Percentiles rank a stretch among this genome's conserved stretches.
Conservation (phyloP, 2,113 vertebrate genomes). For the Mus spicilegus region DNA sequence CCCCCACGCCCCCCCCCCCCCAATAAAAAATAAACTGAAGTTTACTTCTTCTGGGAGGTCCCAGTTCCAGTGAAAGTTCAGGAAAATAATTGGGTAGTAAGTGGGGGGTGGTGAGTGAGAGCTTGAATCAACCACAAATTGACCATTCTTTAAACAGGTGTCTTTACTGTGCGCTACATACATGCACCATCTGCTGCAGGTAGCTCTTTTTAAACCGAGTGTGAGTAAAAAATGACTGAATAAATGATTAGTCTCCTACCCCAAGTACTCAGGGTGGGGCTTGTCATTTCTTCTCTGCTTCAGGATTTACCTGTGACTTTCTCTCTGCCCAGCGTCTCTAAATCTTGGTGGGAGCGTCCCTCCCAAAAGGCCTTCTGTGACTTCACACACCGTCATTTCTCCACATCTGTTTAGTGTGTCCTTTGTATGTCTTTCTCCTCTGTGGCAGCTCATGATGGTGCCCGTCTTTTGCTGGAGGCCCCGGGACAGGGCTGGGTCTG, state of each 20-base stretch:
- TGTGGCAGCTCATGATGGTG: background rate
- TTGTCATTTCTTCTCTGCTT: background rate
- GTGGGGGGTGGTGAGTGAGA: too few relatives aligned
- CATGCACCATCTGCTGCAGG: background rate
- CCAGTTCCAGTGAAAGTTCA: too few relatives aligned
- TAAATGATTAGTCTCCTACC: background rate
- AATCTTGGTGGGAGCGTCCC: background rate
- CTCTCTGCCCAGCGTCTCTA: background rate
- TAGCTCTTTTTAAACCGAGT: background rate
- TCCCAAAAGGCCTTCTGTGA: background rate
- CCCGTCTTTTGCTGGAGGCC: background rate
- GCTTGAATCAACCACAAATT: too few relatives aligned
- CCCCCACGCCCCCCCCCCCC: too few relatives aligned
- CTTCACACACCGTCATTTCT: background rate
- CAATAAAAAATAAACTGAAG: too few relatives aligned
- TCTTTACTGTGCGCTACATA: background rate
- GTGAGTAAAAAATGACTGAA: background rate
- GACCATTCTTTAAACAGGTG: background rate
- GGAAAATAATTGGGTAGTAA: too few relatives aligned
- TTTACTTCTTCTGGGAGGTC: too few relatives aligned
- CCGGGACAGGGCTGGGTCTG: background rate
- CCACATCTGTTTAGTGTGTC: fast-evolving
- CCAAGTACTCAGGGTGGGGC: background rate
- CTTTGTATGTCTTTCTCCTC: background rate
- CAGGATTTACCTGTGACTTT: background rate